These are phyloP conservation scores for Philotrypesis tridentata DNA, from an alignment of 1,140 invertebrate genomes.

Conservation along the genomic window DNA sequence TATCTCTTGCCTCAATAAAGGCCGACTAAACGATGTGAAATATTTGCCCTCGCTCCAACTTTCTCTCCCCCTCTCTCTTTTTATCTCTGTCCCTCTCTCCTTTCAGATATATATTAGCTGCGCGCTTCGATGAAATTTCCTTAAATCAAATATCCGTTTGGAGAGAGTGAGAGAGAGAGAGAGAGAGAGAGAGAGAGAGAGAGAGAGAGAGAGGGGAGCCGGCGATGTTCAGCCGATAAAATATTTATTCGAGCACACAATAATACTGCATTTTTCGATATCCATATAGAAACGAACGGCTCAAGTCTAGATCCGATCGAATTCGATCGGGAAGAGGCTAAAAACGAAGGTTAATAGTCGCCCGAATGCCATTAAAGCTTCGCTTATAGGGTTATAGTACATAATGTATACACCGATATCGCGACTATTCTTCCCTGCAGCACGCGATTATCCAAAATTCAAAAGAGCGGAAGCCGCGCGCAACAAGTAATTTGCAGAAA, in stretches of 20 bases:
- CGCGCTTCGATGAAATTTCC: conserved; percentile 9
- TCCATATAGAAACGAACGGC: background rate
- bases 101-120: conserved; percentile 4
- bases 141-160: conserved; percentile 25
- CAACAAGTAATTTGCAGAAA: conserved; percentile 48
- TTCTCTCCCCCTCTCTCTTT: too few species aligned
- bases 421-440: background rate
- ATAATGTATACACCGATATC: background rate
- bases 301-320: background rate
- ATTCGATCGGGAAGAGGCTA: background rate
- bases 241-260: conserved; percentile 12
- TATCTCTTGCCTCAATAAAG: conserved; percentile 29
- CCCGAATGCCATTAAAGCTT: background rate
- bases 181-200: too few species aligned
- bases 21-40: conserved; percentile 18
- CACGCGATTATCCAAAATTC: background rate
- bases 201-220: too few species aligned
- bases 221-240: background rate
- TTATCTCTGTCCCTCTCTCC: too few species aligned
- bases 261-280: background rate
- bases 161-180: background rate
- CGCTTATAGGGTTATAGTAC: background rate
- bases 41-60: conserved; percentile 16
- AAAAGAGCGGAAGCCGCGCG: background rate
- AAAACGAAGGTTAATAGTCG: background rate